A percentile compares a stretch with the other conserved stretches of the same genome.
Conservation (phyloP, 2,888 invertebrate species). For the Pollenia angustigena region DNA sequence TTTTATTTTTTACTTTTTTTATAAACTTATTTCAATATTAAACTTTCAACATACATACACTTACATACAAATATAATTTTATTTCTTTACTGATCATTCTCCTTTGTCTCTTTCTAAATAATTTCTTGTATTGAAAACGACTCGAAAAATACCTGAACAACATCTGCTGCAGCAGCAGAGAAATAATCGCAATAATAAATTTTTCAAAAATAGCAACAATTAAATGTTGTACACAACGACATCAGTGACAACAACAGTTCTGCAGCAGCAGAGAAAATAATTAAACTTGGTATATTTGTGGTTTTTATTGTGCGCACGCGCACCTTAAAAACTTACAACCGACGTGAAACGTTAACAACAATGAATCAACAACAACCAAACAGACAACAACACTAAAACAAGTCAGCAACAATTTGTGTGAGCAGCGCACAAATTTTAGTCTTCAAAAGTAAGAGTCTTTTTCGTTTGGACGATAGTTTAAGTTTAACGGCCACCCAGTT, state of each 20-base stretch:
- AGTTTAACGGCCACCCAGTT: conserved; percentile 82
- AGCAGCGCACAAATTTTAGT: conserved; percentile 75
- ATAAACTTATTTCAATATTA: conserved; percentile 40
- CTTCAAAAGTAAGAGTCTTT: conserved; percentile 84
- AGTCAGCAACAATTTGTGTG: conserved; percentile 11
- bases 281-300: conserved; percentile 66
- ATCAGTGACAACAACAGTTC: conserved; percentile 28
- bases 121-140: conserved; percentile 50
- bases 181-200: conserved; percentile 15
- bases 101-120: conserved; percentile 58
- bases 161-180: conserved; percentile 14
- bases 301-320: conserved; percentile 67
- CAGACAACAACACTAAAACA: not conserved
- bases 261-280: conserved; percentile 47
- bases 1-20: conserved; percentile 14
- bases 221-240: conserved; percentile 36
- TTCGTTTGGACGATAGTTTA: conserved; percentile 82
- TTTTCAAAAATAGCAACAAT: conserved; percentile 46
- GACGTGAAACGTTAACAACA: conserved; percentile 33
- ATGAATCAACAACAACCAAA: conserved; percentile 7
- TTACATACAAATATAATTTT: conserved; percentile 6
- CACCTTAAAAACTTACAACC: conserved; percentile 72
- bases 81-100: conserved; percentile 19
- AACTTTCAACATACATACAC: conserved; percentile 46
- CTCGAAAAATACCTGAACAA: conserved; percentile 31